Evolutionary conservation across 2,113 vertebrate genomes (phyloP), one percentile per base, ranked within the genome.

Genomic region (Malurus cyaneus): DNA sequence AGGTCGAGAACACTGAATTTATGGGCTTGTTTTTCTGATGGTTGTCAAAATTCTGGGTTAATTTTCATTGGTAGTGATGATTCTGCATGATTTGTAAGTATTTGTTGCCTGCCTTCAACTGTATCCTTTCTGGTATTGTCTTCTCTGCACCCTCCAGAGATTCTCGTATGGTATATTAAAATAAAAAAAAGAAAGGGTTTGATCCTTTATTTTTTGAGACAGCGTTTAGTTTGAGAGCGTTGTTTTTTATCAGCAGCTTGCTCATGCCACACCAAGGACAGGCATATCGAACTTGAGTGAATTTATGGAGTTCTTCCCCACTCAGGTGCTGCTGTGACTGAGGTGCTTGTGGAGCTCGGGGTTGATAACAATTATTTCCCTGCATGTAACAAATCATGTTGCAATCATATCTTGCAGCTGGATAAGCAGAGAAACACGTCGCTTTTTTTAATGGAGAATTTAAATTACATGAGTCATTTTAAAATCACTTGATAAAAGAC

Each of bases 351-450:
- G 41, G 56, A 87, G 91, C 29, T 47, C 8, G 3, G 34, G 44
- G 72, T 92, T 85, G 80, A 94, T 86, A n/a, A n/a, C 73, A 71
- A 79, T 95, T 96, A 64, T 74, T 89, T 95, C 81, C 36, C 71
- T 64, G 50, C 56, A 12, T 28, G 29, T 73, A 81, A 88, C 80
- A 94, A 93, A 83, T 89, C 83, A 72, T 56, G 59, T 64, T 72
- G 49, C 49, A 86, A 76, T 88, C 56, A 61, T 72, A 80, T 80
- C 53, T 77, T 92, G 53, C 70, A 66, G 57, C 49, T 81, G 62
- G 54, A 92, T n/a, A 94, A 90, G 80, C 42, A 41, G 53, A 59
- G 46, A 62, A 77, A 65, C 46, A 50, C 89, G 67, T 28, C 5
- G 39, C 50, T 65, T 89, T 91, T n/a, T 76, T 42, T 36, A 80